phyloP scores from a whole-genome alignment of 2,797 vertebrate species.

The Leuciscus waleckii region DNA sequence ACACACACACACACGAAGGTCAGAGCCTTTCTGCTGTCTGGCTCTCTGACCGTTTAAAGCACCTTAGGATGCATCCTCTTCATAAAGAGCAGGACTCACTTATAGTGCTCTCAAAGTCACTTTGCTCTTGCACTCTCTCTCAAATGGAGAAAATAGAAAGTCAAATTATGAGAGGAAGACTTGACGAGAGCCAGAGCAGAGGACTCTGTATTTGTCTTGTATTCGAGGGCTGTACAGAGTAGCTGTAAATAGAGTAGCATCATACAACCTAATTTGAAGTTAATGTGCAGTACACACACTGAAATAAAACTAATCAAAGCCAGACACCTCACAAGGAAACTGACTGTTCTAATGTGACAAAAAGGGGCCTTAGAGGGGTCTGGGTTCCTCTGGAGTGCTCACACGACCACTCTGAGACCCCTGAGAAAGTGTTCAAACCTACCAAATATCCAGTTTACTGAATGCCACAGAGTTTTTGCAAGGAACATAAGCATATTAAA shows the following conservation, averaged over 20 bases:
- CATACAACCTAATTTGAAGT: background rate
- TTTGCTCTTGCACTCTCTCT: background rate
- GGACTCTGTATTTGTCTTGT: background rate
- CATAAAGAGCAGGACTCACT: slow-evolving; percentile 21
- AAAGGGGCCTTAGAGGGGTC: background rate
- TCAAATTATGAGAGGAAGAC: slow-evolving; percentile 5
- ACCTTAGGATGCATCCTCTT: slow-evolving; percentile 19
- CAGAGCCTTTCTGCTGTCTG: slow-evolving; percentile 3
- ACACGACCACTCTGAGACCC: background rate
- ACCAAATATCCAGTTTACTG: background rate
- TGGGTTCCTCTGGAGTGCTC: background rate
- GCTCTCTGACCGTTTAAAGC: slow-evolving; percentile 7
- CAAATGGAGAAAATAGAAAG: slow-evolving; percentile 12
- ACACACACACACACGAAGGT: background rate
- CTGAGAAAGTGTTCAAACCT: background rate
- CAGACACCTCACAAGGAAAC: background rate
- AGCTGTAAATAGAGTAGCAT: too few species aligned
- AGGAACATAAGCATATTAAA: background rate
- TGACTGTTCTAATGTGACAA: background rate
- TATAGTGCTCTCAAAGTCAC: slow-evolving; percentile 29
- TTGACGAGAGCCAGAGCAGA: background rate
- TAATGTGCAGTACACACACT: background rate
- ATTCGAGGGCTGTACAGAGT: background rate
- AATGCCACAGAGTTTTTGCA: background rate
- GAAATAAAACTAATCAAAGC: background rate